A percentile compares a stretch with the other conserved stretches of the same genome.
These are phyloP conservation scores for Halictus ligatus DNA, from an alignment of 2,888 invertebrate genomes.

Conservation along the genomic window DNA sequence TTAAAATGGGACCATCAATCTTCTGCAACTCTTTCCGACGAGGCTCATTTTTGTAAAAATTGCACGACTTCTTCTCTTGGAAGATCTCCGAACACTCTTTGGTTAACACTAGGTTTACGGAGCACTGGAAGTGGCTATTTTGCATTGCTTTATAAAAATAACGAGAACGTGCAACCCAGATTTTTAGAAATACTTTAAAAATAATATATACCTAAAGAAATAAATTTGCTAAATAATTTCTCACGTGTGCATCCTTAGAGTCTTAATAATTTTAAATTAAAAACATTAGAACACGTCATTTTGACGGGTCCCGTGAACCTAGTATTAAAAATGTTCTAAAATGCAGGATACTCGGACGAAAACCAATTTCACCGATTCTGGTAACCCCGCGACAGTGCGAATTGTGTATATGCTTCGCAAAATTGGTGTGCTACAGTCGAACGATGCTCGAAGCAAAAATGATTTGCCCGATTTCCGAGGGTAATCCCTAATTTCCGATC, in stretches of 20 bases:
- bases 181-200: no score
- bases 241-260: no score
- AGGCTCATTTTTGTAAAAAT: background rate
- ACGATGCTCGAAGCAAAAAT: background rate
- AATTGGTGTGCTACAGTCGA: background rate
- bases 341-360: no score
- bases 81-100: no score
- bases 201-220: no score
- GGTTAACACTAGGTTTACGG: no score
- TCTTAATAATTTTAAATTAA: no score
- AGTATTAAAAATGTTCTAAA: background rate
- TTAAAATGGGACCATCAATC: background rate
- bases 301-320: no score
- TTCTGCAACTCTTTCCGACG: background rate
- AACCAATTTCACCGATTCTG: background rate
- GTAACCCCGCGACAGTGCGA: background rate
- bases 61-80: background rate
- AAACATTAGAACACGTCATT: no score
- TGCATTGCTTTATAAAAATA: background rate
- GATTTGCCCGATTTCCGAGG: background rate
- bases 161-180: no score
- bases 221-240: no score
- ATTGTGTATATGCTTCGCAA: background rate
- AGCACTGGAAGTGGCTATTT: no score
- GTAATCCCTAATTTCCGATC: constrained; percentile 1